A percentile compares a stretch with the other conserved stretches of the same genome.
These are phyloP conservation scores for Gallinago media DNA, from an alignment of 2,113 vertebrate genomes.

Conservation along the genomic window DNA sequence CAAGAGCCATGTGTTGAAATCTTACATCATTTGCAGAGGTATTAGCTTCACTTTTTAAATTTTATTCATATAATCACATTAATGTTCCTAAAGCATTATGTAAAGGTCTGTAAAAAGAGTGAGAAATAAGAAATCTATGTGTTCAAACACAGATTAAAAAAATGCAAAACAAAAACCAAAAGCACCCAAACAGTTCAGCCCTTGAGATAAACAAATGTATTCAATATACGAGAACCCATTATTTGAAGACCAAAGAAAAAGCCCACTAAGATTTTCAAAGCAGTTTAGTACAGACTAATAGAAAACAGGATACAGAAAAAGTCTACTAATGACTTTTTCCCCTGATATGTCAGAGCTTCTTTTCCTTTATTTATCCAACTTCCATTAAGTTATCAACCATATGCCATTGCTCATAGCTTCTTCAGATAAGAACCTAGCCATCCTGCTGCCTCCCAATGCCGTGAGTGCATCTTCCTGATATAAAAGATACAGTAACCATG, in stretches of 20 bases:
- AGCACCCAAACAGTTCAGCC: conserved; percentile 47
- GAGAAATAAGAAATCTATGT: background rate
- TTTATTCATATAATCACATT: background rate
- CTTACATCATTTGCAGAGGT: background rate
- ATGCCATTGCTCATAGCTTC: conserved; percentile 56
- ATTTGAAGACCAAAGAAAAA: conserved; percentile 67
- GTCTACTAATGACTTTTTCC: conserved; percentile 58
- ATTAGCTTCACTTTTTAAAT: background rate
- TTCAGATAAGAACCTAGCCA: conserved; percentile 55
- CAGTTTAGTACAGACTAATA: conserved; percentile 54
- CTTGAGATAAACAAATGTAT: conserved; percentile 65
- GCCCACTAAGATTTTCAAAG: conserved; percentile 63
- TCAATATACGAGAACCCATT: conserved; percentile 21
- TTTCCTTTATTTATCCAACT: conserved; percentile 69
- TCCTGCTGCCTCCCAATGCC: conserved; percentile 21
- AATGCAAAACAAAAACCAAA: conserved; percentile 51
- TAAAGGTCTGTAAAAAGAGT: background rate
- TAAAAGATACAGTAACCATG: background rate
- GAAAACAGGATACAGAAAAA: conserved; percentile 68
- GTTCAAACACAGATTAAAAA: conserved; percentile 32
- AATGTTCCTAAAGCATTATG: conserved; percentile 1
- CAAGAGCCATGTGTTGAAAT: background rate
- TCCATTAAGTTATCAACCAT: conserved; percentile 68
- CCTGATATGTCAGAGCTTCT: conserved; percentile 41
- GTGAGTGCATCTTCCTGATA: conserved; percentile 32